A percentile compares a stretch with the other conserved stretches of the same genome.
phyloP scores from a whole-genome alignment of 2,888 invertebrate genomes.

The Eupelmus urozonus region DNA sequence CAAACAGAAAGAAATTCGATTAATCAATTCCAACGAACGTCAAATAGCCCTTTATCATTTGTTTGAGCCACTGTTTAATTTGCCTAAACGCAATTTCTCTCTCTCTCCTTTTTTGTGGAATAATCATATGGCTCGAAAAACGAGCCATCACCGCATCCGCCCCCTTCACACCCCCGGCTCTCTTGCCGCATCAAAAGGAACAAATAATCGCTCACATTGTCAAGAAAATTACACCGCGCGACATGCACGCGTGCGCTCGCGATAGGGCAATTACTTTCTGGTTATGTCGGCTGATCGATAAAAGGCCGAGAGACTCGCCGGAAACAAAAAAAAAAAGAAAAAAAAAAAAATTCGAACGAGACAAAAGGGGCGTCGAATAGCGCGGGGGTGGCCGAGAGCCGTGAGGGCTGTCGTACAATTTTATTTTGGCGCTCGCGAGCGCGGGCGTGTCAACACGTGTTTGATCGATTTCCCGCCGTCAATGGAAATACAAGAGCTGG shows the following conservation, averaged over 20 bases:
- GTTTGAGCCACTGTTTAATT: no score
- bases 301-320: no score
- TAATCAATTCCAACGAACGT: no score
- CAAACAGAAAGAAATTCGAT: no score
- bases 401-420: background rate
- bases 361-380: no score
- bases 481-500: background rate
- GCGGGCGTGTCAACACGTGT: slow-evolving; percentile 38
- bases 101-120: background rate
- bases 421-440: slow-evolving; percentile 4
- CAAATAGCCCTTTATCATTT: no score
- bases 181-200: no score
- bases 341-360: no score
- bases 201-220: slow-evolving; percentile 37
- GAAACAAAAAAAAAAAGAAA: no score
- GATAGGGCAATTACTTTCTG: slow-evolving; percentile 45
- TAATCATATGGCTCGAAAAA: background rate
- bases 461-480: slow-evolving; percentile 47
- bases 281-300: slow-evolving; percentile 20
- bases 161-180: no score
- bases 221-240: slow-evolving; percentile 17
- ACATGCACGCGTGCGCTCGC: no score
- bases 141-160: slow-evolving; percentile 7
- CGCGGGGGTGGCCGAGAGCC: background rate
- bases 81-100: no score